Percentiles rank a stretch among this genome's conserved stretches.
phyloP scores from a whole-genome alignment of 2,888 invertebrate genomes.

The Cryptops parisi region DNA sequence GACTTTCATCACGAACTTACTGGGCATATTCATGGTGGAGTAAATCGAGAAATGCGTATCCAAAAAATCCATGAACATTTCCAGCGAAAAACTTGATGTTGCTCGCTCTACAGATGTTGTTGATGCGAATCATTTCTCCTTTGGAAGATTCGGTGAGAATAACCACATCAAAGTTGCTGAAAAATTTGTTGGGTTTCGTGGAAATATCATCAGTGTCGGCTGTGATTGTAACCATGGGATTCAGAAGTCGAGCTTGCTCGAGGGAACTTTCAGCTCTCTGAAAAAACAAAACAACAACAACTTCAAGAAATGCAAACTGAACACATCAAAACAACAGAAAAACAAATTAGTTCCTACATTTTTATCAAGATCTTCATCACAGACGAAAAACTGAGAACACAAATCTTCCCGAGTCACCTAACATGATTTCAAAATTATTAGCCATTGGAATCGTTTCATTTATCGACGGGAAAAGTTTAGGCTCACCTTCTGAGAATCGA shows the following conservation, averaged over 20 bases:
- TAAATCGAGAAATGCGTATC: constrained; percentile 80
- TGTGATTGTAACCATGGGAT: constrained; percentile 79
- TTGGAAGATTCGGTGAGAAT: constrained; percentile 60
- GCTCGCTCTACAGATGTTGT: constrained; percentile 55
- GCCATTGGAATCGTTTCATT: not conserved
- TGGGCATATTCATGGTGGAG: constrained; percentile 63
- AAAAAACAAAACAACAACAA: constrained; percentile 22
- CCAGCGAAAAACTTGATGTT: constrained; percentile 74
- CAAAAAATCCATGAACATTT: constrained; percentile 86
- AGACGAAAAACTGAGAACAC: constrained; percentile 70
- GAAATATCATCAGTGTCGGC: constrained; percentile 38
- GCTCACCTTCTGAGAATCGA: constrained; percentile 51
- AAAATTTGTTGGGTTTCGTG: constrained; percentile 54
- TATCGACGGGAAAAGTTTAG: no score
- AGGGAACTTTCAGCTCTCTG: constrained; percentile 72
- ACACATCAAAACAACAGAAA: not conserved
- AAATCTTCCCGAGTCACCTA: constrained; percentile 49
- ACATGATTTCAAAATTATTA: not conserved
- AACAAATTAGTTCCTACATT: constrained; percentile 43
- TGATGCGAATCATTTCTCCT: constrained; percentile 54
- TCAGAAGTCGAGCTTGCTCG: constrained; percentile 62
- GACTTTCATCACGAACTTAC: no score
- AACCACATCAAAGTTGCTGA: constrained; percentile 61
- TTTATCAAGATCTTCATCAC: constrained; percentile 52
- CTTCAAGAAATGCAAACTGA: not conserved